Conservation (phyloP, 2,113 vertebrate species). For the Dinomys branickii region DNA sequence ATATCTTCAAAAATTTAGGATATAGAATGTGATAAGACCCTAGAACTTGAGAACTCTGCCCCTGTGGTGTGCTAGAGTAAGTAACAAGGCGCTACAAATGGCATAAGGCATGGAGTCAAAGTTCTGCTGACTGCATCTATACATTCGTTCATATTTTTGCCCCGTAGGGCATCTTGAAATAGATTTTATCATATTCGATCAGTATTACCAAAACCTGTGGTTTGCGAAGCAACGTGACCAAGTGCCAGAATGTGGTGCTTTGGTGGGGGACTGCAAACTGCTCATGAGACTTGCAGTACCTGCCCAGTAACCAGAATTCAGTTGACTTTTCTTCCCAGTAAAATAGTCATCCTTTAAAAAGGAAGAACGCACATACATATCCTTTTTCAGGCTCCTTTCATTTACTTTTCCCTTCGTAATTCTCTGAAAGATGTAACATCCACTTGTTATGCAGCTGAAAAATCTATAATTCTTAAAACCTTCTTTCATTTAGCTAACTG, state of each 20-base stretch:
- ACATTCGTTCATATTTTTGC: background rate
- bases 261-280: background rate
- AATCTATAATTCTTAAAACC: background rate
- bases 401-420: conserved; percentile 7
- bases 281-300: background rate
- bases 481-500: conserved; percentile 58
- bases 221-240: background rate
- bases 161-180: background rate
- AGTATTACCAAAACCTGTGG: background rate
- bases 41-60: background rate
- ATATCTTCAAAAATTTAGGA: background rate
- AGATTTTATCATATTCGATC: conserved; percentile 28
- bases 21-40: background rate
- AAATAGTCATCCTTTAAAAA: background rate
- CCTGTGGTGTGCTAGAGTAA: background rate
- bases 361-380: background rate
- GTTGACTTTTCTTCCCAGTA: background rate
- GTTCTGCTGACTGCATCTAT: background rate
- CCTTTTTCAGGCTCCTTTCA: background rate
- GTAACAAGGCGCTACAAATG: background rate
- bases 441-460: background rate
- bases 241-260: background rate
- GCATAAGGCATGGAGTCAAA: background rate
- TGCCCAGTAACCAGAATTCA: background rate
- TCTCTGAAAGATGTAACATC: background rate